Conservation (phyloP, 2,113 vertebrate genomes). For the Oostethus manadensis region DNA sequence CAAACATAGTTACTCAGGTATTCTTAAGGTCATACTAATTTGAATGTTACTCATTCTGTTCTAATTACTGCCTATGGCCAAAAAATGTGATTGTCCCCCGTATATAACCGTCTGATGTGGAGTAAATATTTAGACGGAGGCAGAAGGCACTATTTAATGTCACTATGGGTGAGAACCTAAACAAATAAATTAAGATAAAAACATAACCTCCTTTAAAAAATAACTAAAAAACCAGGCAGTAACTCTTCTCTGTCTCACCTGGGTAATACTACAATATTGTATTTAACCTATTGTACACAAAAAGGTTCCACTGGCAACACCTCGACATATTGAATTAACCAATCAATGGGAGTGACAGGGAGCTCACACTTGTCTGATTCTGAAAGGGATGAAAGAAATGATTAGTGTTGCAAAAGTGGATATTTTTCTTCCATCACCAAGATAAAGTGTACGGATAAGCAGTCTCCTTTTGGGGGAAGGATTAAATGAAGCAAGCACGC, state of each 20-base stretch:
- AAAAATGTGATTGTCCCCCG: no score
- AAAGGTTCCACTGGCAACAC: constrained; percentile 18
- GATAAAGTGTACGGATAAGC: constrained; percentile 28
- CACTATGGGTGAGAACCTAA: neutral
- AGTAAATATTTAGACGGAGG: no score
- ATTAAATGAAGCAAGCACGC: constrained; percentile 40
- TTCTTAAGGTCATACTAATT: no score
- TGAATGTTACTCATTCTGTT: no score
- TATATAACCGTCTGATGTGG: no score
- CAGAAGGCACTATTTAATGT: no score
- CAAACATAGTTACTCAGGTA: no score
- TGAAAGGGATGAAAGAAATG: constrained; percentile 18
- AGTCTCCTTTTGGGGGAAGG: constrained; percentile 27
- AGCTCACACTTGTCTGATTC: constrained; percentile 31
- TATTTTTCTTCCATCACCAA: constrained; percentile 31
- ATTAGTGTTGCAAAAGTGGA: constrained; percentile 17
- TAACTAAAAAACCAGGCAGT: neutral
- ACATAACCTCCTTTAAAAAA: neutral
- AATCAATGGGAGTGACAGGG: constrained; percentile 31
- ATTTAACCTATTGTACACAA: neutral
- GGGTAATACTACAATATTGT: neutral
- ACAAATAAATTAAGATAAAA: neutral
- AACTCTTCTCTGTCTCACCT: neutral
- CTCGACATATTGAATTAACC: constrained; percentile 21
- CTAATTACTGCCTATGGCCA: no score